phyloP scores from a whole-genome alignment of 1,140 invertebrate species.

The Penaeus indicus region DNA sequence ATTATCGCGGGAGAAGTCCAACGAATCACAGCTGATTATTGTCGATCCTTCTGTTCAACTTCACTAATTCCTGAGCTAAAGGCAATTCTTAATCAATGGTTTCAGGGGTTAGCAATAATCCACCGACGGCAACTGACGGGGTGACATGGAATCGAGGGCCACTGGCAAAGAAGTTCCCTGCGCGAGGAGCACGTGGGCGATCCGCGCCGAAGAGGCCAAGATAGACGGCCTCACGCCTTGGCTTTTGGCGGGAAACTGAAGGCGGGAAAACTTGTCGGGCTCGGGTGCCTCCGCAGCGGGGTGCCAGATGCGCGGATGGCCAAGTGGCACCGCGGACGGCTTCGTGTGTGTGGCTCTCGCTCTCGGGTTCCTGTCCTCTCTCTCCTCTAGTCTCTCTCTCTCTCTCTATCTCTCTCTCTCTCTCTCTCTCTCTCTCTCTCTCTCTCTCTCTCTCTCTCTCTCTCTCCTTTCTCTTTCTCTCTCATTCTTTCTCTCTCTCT shows the following conservation, averaged over 20 bases:
- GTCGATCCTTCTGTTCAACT: too few relatives aligned
- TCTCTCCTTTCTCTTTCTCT: not conserved
- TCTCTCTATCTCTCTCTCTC: not conserved
- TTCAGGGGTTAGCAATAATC: too few relatives aligned
- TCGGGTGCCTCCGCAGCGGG: not conserved
- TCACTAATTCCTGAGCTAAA: too few relatives aligned
- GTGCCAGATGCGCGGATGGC: slow-evolving; percentile 17
- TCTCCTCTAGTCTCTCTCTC: not conserved
- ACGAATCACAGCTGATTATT: too few relatives aligned
- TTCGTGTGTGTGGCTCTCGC: not conserved
- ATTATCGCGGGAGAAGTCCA: too few relatives aligned
- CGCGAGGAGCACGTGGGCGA: too few relatives aligned
- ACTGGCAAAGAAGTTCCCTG: too few relatives aligned
- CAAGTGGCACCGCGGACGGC: not conserved
- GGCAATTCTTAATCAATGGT: too few relatives aligned
- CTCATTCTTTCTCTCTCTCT: not conserved
- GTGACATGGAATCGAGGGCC: too few relatives aligned
- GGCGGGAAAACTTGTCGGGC: slow-evolving; percentile 33
- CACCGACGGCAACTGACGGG: too few relatives aligned
- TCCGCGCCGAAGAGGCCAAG: not conserved
- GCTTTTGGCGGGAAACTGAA: slow-evolving; percentile 60
- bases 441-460: not conserved
- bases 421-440: not conserved
- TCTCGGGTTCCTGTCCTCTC: not conserved
- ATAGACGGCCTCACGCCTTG: slow-evolving; percentile 53